Base-by-base conservation (phyloP, 2,797 vertebrate species). In the Gastrophryne carolinensis region DNA sequence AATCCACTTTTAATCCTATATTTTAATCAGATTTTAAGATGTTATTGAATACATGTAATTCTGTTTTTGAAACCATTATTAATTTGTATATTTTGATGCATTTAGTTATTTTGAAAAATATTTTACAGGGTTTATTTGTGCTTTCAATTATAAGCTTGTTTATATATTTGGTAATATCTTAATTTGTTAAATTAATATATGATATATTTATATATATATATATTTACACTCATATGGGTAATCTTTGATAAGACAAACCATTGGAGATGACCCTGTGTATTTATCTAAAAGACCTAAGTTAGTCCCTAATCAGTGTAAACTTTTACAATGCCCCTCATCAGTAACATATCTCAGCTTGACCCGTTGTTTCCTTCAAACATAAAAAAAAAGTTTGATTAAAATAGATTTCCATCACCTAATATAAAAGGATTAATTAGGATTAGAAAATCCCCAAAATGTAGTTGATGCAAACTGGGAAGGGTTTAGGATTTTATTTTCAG, bases 361-460 rank as follows among this genome's bases (percentile, higher is more conserved):
- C 65, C 8, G 70, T 76, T 76, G 73, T 76, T 17, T 61, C 8
- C 4, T 10, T 56, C 4, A 61, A 27, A 23, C 57, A 9, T 50
- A 13, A 17, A 66, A 13, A 17, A 66, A 34, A 49, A 23, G 8
- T 68, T 15, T 8, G 32, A 47, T 34, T 26, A 62, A 21, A 13
- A 11, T 23, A 2, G 3, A 11, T 61, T 52, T 24, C 49, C 17
- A 27, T 3, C 10, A 13, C 3, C 34, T 68, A 34, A 76, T 63
- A 56, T 62, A 54, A 47, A 67, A 41, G 64, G 73, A 76, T 76
- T 76, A 66, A 76, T 76, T 76, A 63, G 34, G 49, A 63, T 56
- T 34, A 19, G 12, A 54, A 69, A 69, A 29, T 47, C 13, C 26
- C 9, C 26, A 15, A 53, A 53, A 62, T 75, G n/a, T 32, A n/a